Conservation (phyloP, 2,797 vertebrate species). For the Coregonus sp. region DNA sequence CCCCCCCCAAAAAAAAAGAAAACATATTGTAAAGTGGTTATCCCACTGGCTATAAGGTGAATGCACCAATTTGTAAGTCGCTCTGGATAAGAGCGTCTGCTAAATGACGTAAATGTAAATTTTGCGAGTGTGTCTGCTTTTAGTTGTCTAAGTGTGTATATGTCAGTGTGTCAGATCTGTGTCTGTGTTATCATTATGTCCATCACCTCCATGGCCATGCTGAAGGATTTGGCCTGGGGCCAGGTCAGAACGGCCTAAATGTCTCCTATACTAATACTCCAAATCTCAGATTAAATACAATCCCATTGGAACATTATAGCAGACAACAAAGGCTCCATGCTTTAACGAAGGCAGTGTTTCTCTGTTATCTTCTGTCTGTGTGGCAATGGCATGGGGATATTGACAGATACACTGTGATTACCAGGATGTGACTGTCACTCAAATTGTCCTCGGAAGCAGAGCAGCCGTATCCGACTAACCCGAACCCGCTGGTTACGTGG, state of each 20-base stretch:
- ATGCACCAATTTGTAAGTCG: too few species aligned
- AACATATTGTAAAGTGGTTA: too few species aligned
- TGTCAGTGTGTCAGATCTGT: background rate
- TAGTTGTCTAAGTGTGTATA: slow-evolving; percentile 1
- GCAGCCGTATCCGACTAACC: background rate
- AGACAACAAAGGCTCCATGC: background rate
- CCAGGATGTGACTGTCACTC: slow-evolving; percentile 33
- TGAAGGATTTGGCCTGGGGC: background rate
- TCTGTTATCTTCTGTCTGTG: background rate
- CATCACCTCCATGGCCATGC: background rate
- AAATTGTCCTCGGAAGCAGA: background rate
- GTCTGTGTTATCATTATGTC: background rate
- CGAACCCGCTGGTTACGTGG: background rate
- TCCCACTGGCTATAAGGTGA: too few species aligned
- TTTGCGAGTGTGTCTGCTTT: slow-evolving; percentile 10
- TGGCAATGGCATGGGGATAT: background rate
- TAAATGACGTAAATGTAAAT: too few species aligned
- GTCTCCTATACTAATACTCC: slow-evolving; percentile 8
- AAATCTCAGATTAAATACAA: slow-evolving; percentile 19
- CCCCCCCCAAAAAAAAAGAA: too few species aligned
- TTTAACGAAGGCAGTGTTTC: background rate
- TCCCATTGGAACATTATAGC: slow-evolving; percentile 19
- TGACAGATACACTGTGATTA: slow-evolving; percentile 1
- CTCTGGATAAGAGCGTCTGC: too few species aligned
- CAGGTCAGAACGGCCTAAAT: background rate